Base-by-base conservation (phyloP, 2,797 vertebrate genomes). In the Ctenopoma kingsleyae region DNA sequence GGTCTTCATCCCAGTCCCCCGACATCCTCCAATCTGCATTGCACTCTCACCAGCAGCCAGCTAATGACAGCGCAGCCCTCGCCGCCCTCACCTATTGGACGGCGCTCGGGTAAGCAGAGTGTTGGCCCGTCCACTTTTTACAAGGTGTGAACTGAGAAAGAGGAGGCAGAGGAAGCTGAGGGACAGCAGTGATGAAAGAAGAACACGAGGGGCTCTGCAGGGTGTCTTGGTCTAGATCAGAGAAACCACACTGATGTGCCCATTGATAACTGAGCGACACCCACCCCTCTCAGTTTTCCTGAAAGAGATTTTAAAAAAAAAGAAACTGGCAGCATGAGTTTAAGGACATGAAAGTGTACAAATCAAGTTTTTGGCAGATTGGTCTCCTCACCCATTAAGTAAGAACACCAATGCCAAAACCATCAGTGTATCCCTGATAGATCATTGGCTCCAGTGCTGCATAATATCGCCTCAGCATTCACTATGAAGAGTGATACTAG, bases 1-100 rank as follows among this genome's bases (percentile, higher is more conserved):
- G 82, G 76, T 97, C 96, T 92, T 98, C 97, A 90, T 98, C 96
- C 72, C 96, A 97, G 93, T 97, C 97, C 76, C 96, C 97, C 68
- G 96, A 97, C 97, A 98, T 98, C 87, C 91, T 95, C 94, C 94
- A 91, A 95, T 95, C 93, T 71, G 93, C 94, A 95, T 95, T 52
- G 92, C 94, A 95, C 93, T 94, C 91, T 89, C 83, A 83, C 90
- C 84, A 65, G 86, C 90, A 91, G 90, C 88, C 86, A 82, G 86
- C 91, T 85, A 90, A 91, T 89, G 85, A 87, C 74, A 87, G 86
- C 67, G 62, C 88, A 85, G 91, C 90, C 88, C 87, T 80, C 75
- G 78, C 89, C 88, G 85, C 83, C 91, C 92, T 82, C 88, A 75
- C 80, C 87, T 69, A 83, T 67, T 16, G 80, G 92, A 93, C 86